These are phyloP conservation scores for Ganaspis sp. DNA, from an alignment of 1,140 invertebrate genomes.

Conservation along the genomic window DNA sequence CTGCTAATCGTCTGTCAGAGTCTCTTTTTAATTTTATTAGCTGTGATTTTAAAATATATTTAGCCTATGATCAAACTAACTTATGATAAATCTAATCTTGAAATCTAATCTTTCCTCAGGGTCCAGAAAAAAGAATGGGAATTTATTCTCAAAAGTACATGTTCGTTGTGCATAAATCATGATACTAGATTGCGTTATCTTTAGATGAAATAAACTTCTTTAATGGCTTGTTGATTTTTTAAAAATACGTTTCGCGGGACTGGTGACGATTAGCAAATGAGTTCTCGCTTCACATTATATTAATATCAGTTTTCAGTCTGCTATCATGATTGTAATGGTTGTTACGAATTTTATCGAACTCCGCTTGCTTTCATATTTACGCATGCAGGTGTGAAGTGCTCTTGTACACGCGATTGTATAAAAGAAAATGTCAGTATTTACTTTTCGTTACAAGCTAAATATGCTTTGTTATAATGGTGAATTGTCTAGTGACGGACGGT, in stretches of 20 bases:
- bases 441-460: background rate
- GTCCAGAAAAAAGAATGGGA: too few species aligned
- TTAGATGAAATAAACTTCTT: too few species aligned
- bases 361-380: slow-evolving; percentile 45
- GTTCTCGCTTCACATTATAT: slow-evolving; percentile 39
- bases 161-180: too few species aligned
- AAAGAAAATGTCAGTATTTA: background rate
- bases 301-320: slow-evolving; percentile 42
- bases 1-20: background rate
- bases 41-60: background rate
- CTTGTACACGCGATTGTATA: slow-evolving; percentile 38
- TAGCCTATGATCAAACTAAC: background rate
- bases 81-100: too few species aligned
- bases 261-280: background rate
- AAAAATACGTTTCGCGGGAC: background rate
- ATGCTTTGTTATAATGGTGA: background rate
- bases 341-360: slow-evolving; percentile 46
- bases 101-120: too few species aligned
- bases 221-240: too few species aligned
- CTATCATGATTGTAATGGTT: background rate
- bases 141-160: too few species aligned
- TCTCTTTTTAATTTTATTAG: background rate
- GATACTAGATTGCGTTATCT: too few species aligned
- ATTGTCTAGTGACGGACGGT: background rate
- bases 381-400: slow-evolving; percentile 48